phyloP scores from a whole-genome alignment of 1,140 invertebrate genomes.

The Wasmannia auropunctata region DNA sequence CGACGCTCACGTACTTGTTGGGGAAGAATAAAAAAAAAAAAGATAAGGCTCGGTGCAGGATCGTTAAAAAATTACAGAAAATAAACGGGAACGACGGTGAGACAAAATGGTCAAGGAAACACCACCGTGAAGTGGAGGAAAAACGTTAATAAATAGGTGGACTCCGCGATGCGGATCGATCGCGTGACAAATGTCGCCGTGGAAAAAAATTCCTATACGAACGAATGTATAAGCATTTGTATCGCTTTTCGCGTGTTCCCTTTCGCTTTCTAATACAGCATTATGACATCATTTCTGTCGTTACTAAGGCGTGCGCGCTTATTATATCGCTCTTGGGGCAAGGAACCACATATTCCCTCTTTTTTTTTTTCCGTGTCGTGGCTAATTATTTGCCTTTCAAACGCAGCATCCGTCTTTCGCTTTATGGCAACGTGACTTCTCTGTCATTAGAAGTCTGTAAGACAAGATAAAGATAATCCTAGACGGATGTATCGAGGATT shows the following conservation, averaged over 20 bases:
- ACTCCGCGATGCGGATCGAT: constrained; percentile 1
- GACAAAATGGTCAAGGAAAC: neutral
- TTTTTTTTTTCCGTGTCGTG: neutral
- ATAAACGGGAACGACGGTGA: neutral
- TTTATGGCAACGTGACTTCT: constrained; percentile 13
- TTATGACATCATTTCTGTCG: constrained; percentile 51
- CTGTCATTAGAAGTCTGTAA: neutral
- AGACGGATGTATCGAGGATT: neutral
- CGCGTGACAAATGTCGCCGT: neutral
- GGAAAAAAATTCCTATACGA: constrained; percentile 4
- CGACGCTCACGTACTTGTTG: constrained; percentile 33
- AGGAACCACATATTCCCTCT: constrained; percentile 3
- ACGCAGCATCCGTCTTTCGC: neutral
- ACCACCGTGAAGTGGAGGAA: neutral
- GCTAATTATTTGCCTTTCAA: neutral
- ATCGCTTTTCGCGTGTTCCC: constrained; percentile 41
- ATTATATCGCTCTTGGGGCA: neutral
- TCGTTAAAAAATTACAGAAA: neutral
- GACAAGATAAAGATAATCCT: neutral
- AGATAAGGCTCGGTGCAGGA: neutral
- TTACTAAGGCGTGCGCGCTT: constrained; percentile 45
- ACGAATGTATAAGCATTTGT: constrained; percentile 19
- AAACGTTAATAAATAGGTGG: constrained; percentile 11
- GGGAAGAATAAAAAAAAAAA: neutral
- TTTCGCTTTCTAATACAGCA: constrained; percentile 45